These are phyloP conservation scores for Lagopus leucura DNA, from an alignment of 2,113 vertebrate genomes.

Conservation along the genomic window DNA sequence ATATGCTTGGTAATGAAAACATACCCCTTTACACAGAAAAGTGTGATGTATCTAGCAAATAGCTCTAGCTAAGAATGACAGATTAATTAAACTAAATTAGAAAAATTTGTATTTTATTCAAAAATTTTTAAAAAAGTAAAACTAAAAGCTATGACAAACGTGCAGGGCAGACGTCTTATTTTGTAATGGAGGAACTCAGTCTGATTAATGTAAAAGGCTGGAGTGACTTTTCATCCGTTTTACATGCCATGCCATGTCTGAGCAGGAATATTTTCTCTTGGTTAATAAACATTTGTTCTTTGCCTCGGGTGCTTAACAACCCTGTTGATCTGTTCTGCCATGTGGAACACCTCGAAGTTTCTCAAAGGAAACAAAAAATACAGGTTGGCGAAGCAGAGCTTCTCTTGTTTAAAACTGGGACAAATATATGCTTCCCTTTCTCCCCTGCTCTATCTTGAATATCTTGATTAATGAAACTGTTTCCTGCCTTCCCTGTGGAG, in stretches of 20 bases:
- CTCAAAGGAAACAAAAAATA: conserved; percentile 13
- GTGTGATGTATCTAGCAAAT: background rate
- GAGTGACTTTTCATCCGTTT: conserved; percentile 23
- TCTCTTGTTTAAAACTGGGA: background rate
- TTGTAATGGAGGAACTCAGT: background rate
- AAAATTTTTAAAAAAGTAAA: no score
- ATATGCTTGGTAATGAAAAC: background rate
- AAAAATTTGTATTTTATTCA: background rate
- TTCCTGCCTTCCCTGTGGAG: background rate
- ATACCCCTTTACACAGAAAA: background rate
- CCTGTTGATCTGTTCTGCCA: conserved; percentile 12
- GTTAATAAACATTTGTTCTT: conserved; percentile 59
- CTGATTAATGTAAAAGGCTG: background rate
- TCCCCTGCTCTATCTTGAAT: background rate
- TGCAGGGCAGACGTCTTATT: background rate
- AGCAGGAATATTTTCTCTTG: conserved; percentile 39
- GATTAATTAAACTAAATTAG: background rate
- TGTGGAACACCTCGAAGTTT: conserved; percentile 26
- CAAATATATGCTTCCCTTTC: background rate
- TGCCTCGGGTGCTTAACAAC: conserved; percentile 44
- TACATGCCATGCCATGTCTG: conserved; percentile 41
- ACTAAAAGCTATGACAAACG: background rate
- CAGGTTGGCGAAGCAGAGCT: background rate
- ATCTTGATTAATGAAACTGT: background rate
- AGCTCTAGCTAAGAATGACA: background rate